phyloP scores from a whole-genome alignment of 2,888 invertebrate species.

The Ennomos erosarius region DNA sequence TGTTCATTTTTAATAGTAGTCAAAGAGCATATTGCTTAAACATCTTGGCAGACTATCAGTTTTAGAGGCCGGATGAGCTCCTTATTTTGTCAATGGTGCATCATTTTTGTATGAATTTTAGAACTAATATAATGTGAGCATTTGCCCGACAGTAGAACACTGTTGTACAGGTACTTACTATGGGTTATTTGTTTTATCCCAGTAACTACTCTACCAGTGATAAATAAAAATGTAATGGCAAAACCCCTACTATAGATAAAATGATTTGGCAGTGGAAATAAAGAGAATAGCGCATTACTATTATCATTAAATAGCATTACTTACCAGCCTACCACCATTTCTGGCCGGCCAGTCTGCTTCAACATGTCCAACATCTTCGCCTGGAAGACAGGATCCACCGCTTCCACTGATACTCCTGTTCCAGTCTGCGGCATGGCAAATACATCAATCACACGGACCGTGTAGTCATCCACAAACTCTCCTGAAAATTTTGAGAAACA shows the following conservation, averaged over 20 bases:
- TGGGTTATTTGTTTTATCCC: no score
- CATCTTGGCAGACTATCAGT: no score
- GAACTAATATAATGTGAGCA: no score
- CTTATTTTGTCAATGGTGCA: no score
- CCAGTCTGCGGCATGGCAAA: constrained; percentile 99
- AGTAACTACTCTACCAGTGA: no score
- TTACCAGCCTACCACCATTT: constrained; percentile 98
- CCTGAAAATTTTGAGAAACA: constrained; percentile 84
- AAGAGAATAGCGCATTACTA: no score
- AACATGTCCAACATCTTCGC: constrained; percentile 99
- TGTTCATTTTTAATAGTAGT: no score
- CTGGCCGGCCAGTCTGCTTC: constrained; percentile 98
- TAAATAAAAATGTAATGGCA: no score
- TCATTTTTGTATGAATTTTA: no score
- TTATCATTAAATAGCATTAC: constrained; percentile 22
- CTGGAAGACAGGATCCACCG: constrained; percentile 99
- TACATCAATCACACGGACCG: constrained; percentile 99
- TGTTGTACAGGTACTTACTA: not conserved
- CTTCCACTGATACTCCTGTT: constrained; percentile 99
- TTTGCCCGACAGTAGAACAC: not conserved
- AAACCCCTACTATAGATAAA: not conserved
- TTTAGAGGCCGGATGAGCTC: no score
- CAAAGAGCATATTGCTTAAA: no score
- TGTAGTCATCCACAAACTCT: constrained; percentile 99
- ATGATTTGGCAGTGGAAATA: no score